Conservation (phyloP, 2,888 invertebrate genomes). For the Toxonevra muliebris region DNA sequence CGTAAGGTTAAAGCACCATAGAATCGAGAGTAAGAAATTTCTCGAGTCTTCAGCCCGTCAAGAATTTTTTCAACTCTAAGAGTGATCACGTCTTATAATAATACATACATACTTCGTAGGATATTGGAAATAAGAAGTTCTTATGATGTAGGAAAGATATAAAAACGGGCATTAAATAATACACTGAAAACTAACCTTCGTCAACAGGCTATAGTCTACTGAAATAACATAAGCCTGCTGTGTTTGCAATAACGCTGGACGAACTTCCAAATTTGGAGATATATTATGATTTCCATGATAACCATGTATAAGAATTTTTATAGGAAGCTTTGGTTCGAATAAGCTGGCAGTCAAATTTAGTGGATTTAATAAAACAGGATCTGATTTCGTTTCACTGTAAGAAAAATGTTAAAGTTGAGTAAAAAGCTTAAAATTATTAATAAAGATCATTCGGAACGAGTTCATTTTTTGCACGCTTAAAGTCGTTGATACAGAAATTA, state of each 20-base stretch:
- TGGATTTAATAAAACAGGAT: slow-evolving; percentile 66
- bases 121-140: no score
- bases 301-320: slow-evolving; percentile 72
- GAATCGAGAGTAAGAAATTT: no score
- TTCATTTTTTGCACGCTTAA: not conserved
- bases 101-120: no score
- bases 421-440: slow-evolving; percentile 26
- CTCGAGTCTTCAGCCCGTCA: no score
- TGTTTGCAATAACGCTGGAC: slow-evolving; percentile 70
- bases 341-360: slow-evolving; percentile 35
- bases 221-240: slow-evolving; percentile 71
- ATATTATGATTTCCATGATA: slow-evolving; percentile 70
- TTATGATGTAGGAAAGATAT: no score
- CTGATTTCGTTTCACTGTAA: slow-evolving; percentile 47
- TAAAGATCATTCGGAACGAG: not conserved
- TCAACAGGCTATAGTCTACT: slow-evolving; percentile 72
- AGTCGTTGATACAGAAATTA: no score
- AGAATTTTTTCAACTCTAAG: no score
- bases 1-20: no score
- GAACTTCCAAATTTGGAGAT: slow-evolving; percentile 70
- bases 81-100: no score
- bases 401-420: not conserved
- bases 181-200: slow-evolving; percentile 48
- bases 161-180: no score
- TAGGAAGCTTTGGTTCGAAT: slow-evolving; percentile 61